Percentiles rank a stretch among this genome's conserved stretches.
Evolutionary conservation across 2,797 vertebrate genomes (phyloP).

Genomic region (Epinephelus malabaricus): DNA sequence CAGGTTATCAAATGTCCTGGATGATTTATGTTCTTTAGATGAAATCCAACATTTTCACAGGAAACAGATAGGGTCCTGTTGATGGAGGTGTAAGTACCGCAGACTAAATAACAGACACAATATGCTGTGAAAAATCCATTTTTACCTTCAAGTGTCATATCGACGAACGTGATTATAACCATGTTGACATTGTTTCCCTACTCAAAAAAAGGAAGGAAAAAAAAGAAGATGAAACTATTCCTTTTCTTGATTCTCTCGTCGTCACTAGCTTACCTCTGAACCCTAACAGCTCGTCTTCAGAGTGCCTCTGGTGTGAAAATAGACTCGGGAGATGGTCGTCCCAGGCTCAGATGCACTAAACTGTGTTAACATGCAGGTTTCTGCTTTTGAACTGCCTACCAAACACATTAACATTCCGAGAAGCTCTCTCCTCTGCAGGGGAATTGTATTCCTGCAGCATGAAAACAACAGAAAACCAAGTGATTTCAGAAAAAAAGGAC

Average conservation of each 20-base stretch:
- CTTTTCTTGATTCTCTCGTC: constrained; percentile 19
- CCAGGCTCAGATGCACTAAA: constrained; percentile 23
- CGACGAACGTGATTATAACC: constrained; percentile 32
- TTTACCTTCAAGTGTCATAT: constrained; percentile 15
- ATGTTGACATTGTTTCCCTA: constrained; percentile 35
- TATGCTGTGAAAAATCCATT: not conserved
- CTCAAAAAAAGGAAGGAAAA: too few species aligned
- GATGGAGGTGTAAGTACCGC: not conserved
- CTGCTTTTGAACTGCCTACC: constrained; percentile 13
- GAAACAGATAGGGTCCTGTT: constrained; percentile 2
- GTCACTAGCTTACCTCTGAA: constrained; percentile 29
- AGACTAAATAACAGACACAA: not conserved
- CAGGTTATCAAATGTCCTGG: constrained; percentile 32
- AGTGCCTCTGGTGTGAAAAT: constrained; percentile 29
- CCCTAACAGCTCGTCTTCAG: constrained; percentile 2
- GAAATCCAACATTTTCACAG: constrained; percentile 30
- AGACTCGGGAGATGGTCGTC: not conserved
- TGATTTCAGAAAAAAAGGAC: not conserved
- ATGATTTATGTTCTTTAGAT: constrained; percentile 40
- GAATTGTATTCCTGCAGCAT: constrained; percentile 22
- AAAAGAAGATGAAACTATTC: not conserved
- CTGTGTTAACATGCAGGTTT: constrained; percentile 12
- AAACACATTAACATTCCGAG: constrained; percentile 29
- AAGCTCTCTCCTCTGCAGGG: constrained; percentile 29
- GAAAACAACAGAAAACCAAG: constrained; percentile 39